Evolutionary conservation across 2,888 invertebrate species (phyloP).

Genomic region (Thecocarcelia acutangulata): DNA sequence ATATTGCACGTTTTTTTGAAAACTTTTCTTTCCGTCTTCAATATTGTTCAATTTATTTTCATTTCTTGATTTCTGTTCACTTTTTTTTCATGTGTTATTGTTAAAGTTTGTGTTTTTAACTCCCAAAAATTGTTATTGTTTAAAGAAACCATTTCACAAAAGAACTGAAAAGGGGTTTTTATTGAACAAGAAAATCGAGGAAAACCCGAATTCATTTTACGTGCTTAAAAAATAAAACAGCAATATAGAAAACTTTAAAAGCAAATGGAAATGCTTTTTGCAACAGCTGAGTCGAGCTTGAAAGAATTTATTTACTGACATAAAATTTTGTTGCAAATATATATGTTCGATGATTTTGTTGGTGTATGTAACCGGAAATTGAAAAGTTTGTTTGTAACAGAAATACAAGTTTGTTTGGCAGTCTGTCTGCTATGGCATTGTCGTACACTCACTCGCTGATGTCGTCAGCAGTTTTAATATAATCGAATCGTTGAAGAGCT

Average conservation of each 20-base stretch:
- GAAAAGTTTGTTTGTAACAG: slow-evolving; percentile 1
- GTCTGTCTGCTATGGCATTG: slow-evolving; percentile 37
- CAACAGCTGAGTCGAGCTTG: slow-evolving; percentile 42
- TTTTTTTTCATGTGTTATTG: slow-evolving; percentile 40
- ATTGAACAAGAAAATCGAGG: slow-evolving; percentile 31
- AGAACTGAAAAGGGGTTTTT: slow-evolving; percentile 14
- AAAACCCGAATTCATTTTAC: slow-evolving; percentile 51
- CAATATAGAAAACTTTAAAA: neutral
- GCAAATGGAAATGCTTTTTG: slow-evolving; percentile 13
- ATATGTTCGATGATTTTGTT: neutral
- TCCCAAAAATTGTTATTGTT: slow-evolving; percentile 2
- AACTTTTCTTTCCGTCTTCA: slow-evolving; percentile 29
- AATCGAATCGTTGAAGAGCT: slow-evolving; percentile 44
- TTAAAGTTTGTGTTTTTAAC: slow-evolving; percentile 34
- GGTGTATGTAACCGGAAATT: slow-evolving; percentile 19
- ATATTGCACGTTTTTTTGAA: slow-evolving; percentile 43
- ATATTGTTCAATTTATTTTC: slow-evolving; percentile 14
- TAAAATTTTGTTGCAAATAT: no score
- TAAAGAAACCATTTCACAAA: neutral
- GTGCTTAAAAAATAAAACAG: slow-evolving; percentile 33
- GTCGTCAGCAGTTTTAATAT: slow-evolving; percentile 57
- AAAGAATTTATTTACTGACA: slow-evolving; percentile 26
- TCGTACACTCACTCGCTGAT: slow-evolving; percentile 42
- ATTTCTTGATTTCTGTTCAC: neutral
- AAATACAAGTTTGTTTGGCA: slow-evolving; percentile 16